phyloP scores from a whole-genome alignment of 2,113 vertebrate species.

The Pagrus major region DNA sequence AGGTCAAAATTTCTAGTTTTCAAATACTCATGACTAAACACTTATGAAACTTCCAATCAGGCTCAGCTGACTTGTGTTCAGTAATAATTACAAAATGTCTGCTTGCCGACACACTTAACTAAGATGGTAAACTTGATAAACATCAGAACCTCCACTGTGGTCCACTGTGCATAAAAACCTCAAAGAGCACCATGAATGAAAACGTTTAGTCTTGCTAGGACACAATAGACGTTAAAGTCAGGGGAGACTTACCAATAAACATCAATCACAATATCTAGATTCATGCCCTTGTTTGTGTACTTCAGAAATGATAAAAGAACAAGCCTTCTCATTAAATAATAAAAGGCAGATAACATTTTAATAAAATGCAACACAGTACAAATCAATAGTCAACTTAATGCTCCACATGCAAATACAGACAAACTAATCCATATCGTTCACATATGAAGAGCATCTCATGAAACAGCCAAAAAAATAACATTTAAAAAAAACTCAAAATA shows the following conservation, averaged over 20 bases:
- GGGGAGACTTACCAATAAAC: neutral
- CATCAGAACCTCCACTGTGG: too few relatives aligned
- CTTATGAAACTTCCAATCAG: neutral
- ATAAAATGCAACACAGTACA: conserved; percentile 69
- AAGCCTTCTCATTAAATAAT: conserved; percentile 1
- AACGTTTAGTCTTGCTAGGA: too few relatives aligned
- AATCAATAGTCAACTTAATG: conserved; percentile 38
- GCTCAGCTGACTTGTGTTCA: neutral
- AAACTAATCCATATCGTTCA: conserved; percentile 21
- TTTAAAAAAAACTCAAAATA: conserved; percentile 39
- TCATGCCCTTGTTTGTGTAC: neutral
- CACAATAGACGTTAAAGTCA: neutral
- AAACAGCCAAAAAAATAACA: conserved; percentile 24
- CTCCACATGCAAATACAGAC: conserved; percentile 53
- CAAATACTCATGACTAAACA: neutral
- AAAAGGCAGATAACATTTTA: conserved; percentile 72
- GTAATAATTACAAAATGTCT: neutral
- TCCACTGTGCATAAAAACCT: neutral
- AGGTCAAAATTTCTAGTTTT: neutral
- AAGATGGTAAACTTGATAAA: neutral
- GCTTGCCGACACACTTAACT: neutral
- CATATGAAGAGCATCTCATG: conserved; percentile 26
- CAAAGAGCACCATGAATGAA: neutral
- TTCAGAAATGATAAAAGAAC: neutral
- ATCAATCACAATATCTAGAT: neutral